Evolutionary conservation across 1,140 invertebrate species (phyloP), one percentile per base, ranked within the genome.

Genomic region (Drosophila kurseongensis): DNA sequence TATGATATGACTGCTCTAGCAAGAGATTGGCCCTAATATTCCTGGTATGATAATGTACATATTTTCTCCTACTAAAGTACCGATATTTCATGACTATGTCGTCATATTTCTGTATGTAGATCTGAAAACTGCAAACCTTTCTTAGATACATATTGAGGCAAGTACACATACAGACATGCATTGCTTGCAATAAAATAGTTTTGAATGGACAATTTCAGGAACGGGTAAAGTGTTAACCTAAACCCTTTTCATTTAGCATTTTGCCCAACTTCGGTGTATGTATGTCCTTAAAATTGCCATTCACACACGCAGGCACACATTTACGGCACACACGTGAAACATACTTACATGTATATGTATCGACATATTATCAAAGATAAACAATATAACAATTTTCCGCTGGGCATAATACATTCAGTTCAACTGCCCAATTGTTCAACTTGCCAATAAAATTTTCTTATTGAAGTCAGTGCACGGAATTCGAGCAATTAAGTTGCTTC

Each of bases 311-410:
- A 29, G 35, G 18, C n/a, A 45, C 52, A 41, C 52, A 62, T 27
- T 18, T 57, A 58, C 6, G 27, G 59, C 41, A 36, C 23, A 45
- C 62, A 47, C 36, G 44, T 63, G 36, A 65, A 42, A 47, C 59
- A 66, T 66, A 67, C 63, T 67, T 67, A 67, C 63, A 51, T 67
- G 45, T 50, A 42, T 67, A 51, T 67, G 45, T 50, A 42, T 67
- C n/a, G 36, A 45, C 45, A 35, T 51, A 63, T 63, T 65, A 67
- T 67, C 59, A 67, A 50, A 50, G 59, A 67, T 50, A 67, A 67
- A 65, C 63, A 42, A 65, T 41, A 27, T 50, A 67, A 51, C 62
- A 36, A 63, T 51, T 50, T 65, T 50, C 59, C 27, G 29, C 58
- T 50, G 41, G 36, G 35, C 42, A 63, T 35, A 48, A 38, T 62